Percentiles rank a stretch among this genome's conserved stretches.
Conservation (phyloP, 2,888 invertebrate species). For the Celastrina argiolus region DNA sequence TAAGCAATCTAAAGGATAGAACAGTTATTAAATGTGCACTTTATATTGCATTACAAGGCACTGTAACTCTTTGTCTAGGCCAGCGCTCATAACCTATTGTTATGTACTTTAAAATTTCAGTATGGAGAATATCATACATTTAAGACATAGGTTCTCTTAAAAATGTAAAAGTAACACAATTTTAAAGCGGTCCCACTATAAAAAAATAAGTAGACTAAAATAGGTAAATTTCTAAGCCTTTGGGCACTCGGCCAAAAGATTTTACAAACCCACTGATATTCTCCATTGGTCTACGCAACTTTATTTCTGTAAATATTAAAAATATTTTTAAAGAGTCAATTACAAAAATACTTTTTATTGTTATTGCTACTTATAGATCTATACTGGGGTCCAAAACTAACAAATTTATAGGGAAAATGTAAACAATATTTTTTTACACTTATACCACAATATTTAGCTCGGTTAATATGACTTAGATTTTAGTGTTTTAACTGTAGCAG, state of each 20-base stretch:
- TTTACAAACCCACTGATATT: neutral
- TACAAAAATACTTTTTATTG: neutral
- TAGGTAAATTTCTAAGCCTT: neutral
- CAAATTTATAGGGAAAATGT: neutral
- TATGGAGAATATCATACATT: neutral
- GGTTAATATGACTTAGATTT: too few relatives aligned
- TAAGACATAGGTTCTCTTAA: too few relatives aligned
- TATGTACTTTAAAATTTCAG: neutral
- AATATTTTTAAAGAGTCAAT: neutral
- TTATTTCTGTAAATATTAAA: neutral
- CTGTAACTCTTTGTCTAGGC: neutral
- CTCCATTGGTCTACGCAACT: neutral
- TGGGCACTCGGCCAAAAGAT: neutral
- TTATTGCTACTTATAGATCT: neutral
- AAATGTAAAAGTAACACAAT: too few relatives aligned
- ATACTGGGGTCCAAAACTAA: neutral
- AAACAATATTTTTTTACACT: neutral
- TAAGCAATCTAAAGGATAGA: constrained; percentile 6
- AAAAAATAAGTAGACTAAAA: too few relatives aligned
- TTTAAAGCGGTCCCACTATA: too few relatives aligned
- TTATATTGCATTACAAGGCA: constrained; percentile 16
- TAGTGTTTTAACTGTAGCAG: too few relatives aligned
- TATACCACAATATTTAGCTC: too few relatives aligned
- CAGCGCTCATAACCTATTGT: neutral
- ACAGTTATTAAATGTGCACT: constrained; percentile 7